Evolutionary conservation across 2,113 vertebrate genomes (phyloP), one percentile per base, ranked within the genome.

Genomic region (Lagenorhynchus albirostris): DNA sequence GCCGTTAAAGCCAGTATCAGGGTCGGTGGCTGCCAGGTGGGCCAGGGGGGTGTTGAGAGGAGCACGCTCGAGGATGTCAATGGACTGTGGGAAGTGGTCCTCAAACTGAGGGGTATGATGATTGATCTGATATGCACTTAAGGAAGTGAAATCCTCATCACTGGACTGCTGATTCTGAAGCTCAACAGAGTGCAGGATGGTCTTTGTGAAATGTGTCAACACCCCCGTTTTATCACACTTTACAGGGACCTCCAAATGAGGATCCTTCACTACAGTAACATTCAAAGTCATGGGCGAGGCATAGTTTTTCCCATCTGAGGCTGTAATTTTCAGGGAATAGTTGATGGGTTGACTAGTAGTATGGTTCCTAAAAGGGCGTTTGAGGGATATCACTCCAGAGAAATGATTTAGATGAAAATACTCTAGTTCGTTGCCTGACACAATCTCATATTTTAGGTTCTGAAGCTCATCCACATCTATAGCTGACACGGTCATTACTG

Each of bases 401-500:
- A 99, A 97, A 1, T 99, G 96, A 97, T 99, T 98, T 33, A 99
- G 97, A 31, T 98, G 97, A 97, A 99, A 99, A 92, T 99, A 98
- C n/a, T 96, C 98, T 5, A 98, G 98, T 73, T 99, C 99, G 0
- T 99, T 99, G 70, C 99, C 99, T 36, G 99, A 99, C 67, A 99
- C 96, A 2, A 99, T 99, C 97, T 99, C 96, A 0, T 99, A 99
- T 83, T 87, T 99, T 68, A 99, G 98, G 95, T 99, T 99, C 98
- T 99, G 99, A 83, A 99, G 98, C 97, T 99, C 99, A 71, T 99
- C 99, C 33, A 99, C 97, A 96, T 99, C 99, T 0, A 99, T 99
- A 31, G 99, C 99, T 23, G 99, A 99, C 95, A 99, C 97, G 0
- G 99, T 98, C 67, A 97, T 98, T 20, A 99, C 96, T 0, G 98